Evolutionary conservation across 2,113 vertebrate genomes (phyloP), one percentile per base, ranked within the genome.

Genomic region (Nerophis ophidion): DNA sequence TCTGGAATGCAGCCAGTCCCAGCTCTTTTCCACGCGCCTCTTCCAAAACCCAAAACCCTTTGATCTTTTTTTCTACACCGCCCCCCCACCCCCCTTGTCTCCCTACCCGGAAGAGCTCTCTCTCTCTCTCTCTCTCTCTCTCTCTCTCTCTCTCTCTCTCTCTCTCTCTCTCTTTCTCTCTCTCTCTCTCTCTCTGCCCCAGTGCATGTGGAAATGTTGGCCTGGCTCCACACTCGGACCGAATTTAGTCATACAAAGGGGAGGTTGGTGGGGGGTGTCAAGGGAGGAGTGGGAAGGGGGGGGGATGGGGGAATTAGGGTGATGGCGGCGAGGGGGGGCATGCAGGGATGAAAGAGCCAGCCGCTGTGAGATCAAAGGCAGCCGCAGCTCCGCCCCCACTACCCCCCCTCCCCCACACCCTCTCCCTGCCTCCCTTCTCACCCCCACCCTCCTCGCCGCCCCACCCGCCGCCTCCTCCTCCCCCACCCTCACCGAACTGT

Each of bases 181-280:
- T 48, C 34, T 63, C 63, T 51, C 65, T 44, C 45, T 44, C 47
- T 40, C 47, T 40, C 47, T 48, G 33, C 19, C 58, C 15, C 59
- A 42, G 38, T 42, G 40, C n/a, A 40, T 42, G 55, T 57, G 95
- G 94, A 93, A 93, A 93, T 91, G 84, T 91, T 96, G 94, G 93
- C 94, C 81, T 81, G 67, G 78, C 86, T 95, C 94, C 95, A 95
- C 83, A 84, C 91, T 90, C 91, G 89, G 88, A 87, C 94, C 94
- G 94, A 94, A 95, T 95, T 93, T 97, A 94, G 93, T 93, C 93
- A 92, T 92, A 96, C 93, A 96, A 96, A 96, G 94, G 89, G 88
- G 79, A 88, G 86, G 84, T 69, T 40, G 19, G 49, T 14, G 60
- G 52, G 74, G 86, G 58, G 71, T 35, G 40, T 53, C 35, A 60